Base-by-base conservation (phyloP, 2,888 invertebrate genomes). In the Andrena bicolor region DNA sequence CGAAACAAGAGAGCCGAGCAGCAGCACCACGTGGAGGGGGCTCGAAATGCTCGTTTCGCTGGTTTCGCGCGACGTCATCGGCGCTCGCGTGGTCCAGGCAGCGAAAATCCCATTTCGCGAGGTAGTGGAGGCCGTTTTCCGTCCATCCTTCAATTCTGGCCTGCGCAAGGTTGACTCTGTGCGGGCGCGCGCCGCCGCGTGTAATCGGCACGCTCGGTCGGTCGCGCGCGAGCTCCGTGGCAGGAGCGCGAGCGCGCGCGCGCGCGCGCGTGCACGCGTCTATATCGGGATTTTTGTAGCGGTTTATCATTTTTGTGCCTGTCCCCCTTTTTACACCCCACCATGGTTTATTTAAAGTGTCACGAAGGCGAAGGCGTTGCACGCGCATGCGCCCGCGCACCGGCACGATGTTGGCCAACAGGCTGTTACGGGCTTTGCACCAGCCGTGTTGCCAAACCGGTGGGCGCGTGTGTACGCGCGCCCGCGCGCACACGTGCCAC, bases 301-400 rank as follows among this genome's bases (percentile, higher is more conserved):
- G 87, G 86, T 86, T 86, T 86, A 86, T 86, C 86, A 86, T 86
- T 86, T 86, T 86, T 86, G 82, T 85, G 75, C 82, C 68, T 87
- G 80, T 76, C 74, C 77, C 87, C 85, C 87, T 77, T 80, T 41
- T 80, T 84, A 35, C 82, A 85, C 82, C 85, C 85, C 82, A 78
- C 80, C 87, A 78, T 82, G 83, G 84, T 88, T 89, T 88, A 87
- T 88, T 89, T 88, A 85, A 88, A 88, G 89, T 89, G 89, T 88
- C 87, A 89, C 88, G 87, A 71, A 85, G 80, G 76, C 83, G 60
- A 83, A 87, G 87, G 84, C 82, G 86, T 23, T 81, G 76, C 76
- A 79, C 77, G 77, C 85, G 85, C 86, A 80, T 81, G 84, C 84
- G 84, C 87, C 49, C 65, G 77, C 64, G 63, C 77, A 35, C 76